Conservation (phyloP, 2,113 vertebrate genomes). For the human (Homo sapiens) region DNA sequence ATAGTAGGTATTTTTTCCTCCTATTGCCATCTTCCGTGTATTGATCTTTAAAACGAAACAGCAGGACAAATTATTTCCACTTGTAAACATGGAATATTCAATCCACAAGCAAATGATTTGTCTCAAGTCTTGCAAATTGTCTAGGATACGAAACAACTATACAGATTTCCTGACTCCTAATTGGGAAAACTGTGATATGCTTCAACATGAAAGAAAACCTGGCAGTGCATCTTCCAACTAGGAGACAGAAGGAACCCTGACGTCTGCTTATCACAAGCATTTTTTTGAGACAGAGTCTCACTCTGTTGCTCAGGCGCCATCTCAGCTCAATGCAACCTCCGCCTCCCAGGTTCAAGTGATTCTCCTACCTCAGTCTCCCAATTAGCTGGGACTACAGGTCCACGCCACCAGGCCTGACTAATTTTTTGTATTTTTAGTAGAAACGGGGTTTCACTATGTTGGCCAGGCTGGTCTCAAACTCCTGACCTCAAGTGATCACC, state of each 20-base stretch:
- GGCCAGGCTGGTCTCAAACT: no score
- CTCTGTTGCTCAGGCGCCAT: no score
- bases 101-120: neutral
- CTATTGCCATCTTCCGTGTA: neutral
- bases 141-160: neutral
- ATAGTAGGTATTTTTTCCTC: neutral
- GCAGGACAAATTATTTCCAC: neutral
- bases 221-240: rapidly evolving
- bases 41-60: neutral
- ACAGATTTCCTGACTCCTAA: neutral
- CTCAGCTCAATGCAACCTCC: no score
- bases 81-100: neutral
- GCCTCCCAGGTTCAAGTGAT: no score
- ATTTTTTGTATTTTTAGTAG: no score
- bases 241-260: rapidly evolving
- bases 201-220: neutral
- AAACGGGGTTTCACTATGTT: no score
- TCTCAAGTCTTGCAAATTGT: neutral
- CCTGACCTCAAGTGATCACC: no score
- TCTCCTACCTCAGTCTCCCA: no score
- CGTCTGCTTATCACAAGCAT: no score
- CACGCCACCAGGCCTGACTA: no score
- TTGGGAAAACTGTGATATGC: rapidly evolving
- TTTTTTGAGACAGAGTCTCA: no score
- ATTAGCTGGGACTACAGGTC: no score